Conservation (phyloP, 2,797 vertebrate genomes). For the Microctenopoma stevenorrisi region DNA sequence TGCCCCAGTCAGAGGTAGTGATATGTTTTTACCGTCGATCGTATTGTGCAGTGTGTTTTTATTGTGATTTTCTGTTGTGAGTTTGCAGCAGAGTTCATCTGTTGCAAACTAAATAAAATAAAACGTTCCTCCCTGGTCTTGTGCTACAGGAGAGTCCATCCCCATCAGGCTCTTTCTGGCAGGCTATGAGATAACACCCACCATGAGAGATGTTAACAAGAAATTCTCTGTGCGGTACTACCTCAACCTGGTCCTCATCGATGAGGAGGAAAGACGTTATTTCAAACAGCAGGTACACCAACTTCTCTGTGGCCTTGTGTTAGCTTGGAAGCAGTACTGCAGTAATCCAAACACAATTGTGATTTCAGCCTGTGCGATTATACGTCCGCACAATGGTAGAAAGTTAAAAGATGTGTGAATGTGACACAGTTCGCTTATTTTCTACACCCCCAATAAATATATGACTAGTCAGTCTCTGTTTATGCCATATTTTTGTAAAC, state of each 20-base stretch:
- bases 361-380: too few species aligned
- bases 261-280: conserved; percentile 96
- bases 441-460: too few species aligned
- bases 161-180: conserved; percentile 96
- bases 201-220: conserved; percentile 97
- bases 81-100: not conserved
- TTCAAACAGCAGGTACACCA: conserved; percentile 95
- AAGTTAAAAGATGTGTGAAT: too few species aligned
- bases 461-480: too few species aligned
- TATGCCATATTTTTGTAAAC: too few species aligned
- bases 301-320: not conserved
- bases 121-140: not conserved
- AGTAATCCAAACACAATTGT: too few species aligned
- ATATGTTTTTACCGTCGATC: too few species aligned
- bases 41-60: too few species aligned
- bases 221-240: conserved; percentile 98
- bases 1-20: conserved; percentile 93
- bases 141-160: conserved; percentile 92
- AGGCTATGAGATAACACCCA: conserved; percentile 95
- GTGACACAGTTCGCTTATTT: too few species aligned
- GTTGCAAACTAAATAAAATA: not conserved
- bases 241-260: conserved; percentile 97
- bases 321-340: not conserved
- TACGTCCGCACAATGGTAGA: too few species aligned
- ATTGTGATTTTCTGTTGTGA: not conserved